Percentiles rank a stretch among this genome's conserved stretches.
These are phyloP conservation scores for Megaleporinus macrocephalus DNA, from an alignment of 2,113 vertebrate genomes.

Conservation along the genomic window DNA sequence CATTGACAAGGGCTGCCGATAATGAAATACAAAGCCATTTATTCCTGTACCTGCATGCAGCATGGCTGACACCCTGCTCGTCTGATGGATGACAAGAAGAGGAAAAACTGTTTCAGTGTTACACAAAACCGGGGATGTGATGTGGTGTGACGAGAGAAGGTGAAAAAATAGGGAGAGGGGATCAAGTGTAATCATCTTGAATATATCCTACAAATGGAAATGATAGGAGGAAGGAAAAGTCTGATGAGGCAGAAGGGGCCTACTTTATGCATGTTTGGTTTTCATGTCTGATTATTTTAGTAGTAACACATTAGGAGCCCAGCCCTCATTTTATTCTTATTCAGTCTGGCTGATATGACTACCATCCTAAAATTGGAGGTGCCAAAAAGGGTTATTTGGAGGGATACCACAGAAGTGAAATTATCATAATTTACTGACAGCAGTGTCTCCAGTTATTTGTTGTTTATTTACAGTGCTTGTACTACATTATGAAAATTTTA, in stretches of 20 bases:
- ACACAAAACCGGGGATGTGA: neutral
- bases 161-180: constrained; percentile 1
- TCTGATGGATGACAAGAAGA: constrained; percentile 58
- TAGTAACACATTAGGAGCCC: constrained; percentile 17
- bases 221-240: neutral
- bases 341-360: neutral
- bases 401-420: neutral
- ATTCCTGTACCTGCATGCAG: constrained; percentile 58
- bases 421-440: neutral
- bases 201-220: neutral
- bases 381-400: neutral
- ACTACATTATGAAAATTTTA: too few species aligned
- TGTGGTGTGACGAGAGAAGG: neutral
- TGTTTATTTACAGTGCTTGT: too few species aligned
- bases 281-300: neutral
- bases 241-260: neutral
- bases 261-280: constrained; percentile 10
- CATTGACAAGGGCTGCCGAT: constrained; percentile 66
- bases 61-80: constrained; percentile 53
- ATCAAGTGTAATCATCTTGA: constrained; percentile 23
- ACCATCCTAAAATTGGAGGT: neutral
- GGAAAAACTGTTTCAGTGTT: constrained; percentile 1
- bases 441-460: too few species aligned
- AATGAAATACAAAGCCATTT: constrained; percentile 64
- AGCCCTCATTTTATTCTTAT: neutral